phyloP scores from a whole-genome alignment of 2,113 vertebrate genomes.

The Regulus satrapa region DNA sequence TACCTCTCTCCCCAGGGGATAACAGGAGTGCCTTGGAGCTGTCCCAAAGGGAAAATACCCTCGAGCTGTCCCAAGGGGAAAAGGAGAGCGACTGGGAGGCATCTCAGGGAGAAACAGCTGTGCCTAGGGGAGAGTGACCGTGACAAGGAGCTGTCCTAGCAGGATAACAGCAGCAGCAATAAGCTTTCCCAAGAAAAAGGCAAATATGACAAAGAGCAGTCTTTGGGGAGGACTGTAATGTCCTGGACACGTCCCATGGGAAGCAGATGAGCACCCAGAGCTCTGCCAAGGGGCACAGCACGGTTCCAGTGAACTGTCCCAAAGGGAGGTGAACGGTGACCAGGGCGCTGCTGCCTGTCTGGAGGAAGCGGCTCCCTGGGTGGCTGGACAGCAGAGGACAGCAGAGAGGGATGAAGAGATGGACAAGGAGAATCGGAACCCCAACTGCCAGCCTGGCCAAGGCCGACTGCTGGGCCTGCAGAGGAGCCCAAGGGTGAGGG shows the following conservation, averaged over 20 bases:
- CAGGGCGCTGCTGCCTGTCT: neutral
- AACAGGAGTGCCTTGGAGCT: neutral
- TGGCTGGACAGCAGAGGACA: rapidly evolving
- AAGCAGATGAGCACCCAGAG: neutral
- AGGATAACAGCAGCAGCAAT: neutral
- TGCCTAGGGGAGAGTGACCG: neutral
- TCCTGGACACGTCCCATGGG: neutral
- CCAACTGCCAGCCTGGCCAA: no score
- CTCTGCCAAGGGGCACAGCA: neutral
- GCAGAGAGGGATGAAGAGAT: neutral
- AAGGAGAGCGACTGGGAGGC: neutral
- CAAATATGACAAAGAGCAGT: neutral
- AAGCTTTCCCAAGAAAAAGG: neutral
- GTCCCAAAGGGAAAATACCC: neutral
- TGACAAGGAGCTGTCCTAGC: neutral
- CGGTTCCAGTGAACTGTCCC: neutral
- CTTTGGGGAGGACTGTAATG: neutral
- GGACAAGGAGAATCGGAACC: neutral
- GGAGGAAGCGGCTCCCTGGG: neutral
- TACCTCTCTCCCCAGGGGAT: no score
- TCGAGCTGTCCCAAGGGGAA: no score
- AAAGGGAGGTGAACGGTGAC: neutral
- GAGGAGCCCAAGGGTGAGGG: no score
- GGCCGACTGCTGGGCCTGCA: no score
- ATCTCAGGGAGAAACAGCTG: neutral